A percentile compares a stretch with the other conserved stretches of the same genome.
These are phyloP conservation scores for Linnaemya vulpina DNA, from an alignment of 2,888 invertebrate species.

Conservation along the genomic window DNA sequence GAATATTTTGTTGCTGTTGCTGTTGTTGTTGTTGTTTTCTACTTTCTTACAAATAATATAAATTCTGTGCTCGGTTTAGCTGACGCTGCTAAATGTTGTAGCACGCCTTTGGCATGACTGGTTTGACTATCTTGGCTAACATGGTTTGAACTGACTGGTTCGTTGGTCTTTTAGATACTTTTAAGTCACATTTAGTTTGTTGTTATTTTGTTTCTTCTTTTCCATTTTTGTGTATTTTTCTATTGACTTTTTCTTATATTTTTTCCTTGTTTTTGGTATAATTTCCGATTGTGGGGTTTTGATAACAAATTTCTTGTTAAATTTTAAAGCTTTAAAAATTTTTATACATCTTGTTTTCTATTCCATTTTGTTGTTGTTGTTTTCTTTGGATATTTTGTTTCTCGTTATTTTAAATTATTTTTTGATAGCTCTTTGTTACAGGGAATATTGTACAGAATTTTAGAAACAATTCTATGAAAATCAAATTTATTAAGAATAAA, in stretches of 20 bases:
- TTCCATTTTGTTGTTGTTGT: not conserved
- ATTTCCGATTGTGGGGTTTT: conserved; percentile 52
- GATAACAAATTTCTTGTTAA: conserved; percentile 72
- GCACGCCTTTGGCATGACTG: conserved; percentile 28
- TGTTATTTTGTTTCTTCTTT: not conserved
- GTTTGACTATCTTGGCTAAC: conserved; percentile 13
- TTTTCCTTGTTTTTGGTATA: not conserved
- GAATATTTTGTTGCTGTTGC: conserved; percentile 27
- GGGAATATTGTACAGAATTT: not conserved
- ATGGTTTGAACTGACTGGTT: conserved; percentile 45
- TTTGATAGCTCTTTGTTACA: conserved; percentile 29
- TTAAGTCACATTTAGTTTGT: not conserved
- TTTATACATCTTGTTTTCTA: not conserved
- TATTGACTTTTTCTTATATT: conserved; percentile 25
- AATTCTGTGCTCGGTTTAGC: conserved; percentile 47
- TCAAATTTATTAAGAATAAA: conserved; percentile 13
- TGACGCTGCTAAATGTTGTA: conserved; percentile 56
- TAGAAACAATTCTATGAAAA: conserved; percentile 2
- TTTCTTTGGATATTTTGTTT: too few species aligned
- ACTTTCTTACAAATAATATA: conserved; percentile 8
- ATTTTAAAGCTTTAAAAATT: conserved; percentile 59
- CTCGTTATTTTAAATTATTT: conserved; percentile 20
- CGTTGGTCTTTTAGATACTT: conserved; percentile 30
- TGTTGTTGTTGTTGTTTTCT: conserved; percentile 21
- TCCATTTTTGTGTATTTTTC: not conserved